phyloP scores from a whole-genome alignment of 2,888 invertebrate species.

The Tetragnatha montana region DNA sequence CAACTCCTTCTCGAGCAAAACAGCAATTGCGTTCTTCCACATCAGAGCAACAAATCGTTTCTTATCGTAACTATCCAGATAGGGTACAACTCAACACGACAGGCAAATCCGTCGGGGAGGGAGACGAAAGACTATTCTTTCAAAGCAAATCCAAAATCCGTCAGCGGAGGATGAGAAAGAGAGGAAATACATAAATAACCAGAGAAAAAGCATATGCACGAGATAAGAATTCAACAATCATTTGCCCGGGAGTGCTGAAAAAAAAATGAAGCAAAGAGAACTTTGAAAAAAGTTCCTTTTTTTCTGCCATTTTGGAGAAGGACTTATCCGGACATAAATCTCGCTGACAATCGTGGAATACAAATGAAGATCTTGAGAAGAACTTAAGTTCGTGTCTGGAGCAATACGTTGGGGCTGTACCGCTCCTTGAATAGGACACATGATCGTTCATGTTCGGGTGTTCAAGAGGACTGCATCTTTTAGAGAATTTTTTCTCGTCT shows the following conservation, averaged over 20 bases:
- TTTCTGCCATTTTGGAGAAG: background rate
- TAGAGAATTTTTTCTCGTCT: too few species aligned
- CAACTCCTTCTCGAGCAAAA: background rate
- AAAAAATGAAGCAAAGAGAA: background rate
- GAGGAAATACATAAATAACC: background rate
- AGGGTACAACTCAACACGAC: background rate
- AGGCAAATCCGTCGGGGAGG: background rate
- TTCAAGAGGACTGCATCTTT: too few species aligned
- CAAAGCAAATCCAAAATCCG: background rate
- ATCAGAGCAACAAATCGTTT: background rate
- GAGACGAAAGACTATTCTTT: background rate
- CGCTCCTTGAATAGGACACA: background rate
- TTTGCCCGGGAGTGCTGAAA: background rate
- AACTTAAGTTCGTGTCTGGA: background rate
- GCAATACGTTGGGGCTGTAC: background rate
- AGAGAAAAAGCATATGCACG: background rate
- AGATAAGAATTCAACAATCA: background rate
- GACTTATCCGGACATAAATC: constrained; percentile 29
- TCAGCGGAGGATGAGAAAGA: background rate
- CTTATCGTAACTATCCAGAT: background rate
- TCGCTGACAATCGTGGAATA: constrained; percentile 10
- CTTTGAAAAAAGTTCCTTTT: too few species aligned
- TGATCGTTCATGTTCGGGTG: background rate
- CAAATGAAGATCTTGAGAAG: constrained; percentile 2
- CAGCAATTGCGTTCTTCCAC: background rate